These are phyloP conservation scores for Decapterus maruadsi DNA, from an alignment of 2,797 vertebrate species.

Conservation along the genomic window DNA sequence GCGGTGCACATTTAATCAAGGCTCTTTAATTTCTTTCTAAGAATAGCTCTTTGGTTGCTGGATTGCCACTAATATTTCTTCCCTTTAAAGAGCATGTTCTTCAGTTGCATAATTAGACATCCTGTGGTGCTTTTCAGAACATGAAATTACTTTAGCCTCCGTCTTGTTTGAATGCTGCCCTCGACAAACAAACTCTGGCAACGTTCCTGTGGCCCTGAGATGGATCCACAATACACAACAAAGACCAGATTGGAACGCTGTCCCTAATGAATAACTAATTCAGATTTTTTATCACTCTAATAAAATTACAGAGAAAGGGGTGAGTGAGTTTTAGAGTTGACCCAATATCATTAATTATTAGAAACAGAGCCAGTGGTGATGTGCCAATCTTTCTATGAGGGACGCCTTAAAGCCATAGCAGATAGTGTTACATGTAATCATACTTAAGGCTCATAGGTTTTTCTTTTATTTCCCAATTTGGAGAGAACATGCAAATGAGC, in stretches of 20 bases:
- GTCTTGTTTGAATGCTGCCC: neutral
- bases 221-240: neutral
- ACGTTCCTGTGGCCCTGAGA: neutral
- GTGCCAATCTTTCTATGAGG: neutral
- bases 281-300: constrained; percentile 8
- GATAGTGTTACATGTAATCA: neutral
- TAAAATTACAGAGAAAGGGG: constrained; percentile 5
- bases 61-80: constrained; percentile 2
- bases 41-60: neutral
- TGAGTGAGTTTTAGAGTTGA: neutral
- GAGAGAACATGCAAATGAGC: neutral
- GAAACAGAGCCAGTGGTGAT: constrained; percentile 1
- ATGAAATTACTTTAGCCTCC: neutral
- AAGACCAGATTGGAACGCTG: constrained; percentile 4
- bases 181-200: constrained; percentile 1
- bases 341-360: constrained; percentile 23
- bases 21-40: constrained; percentile 14
- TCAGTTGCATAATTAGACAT: neutral
- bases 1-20: constrained; percentile 14
- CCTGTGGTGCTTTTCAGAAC: constrained; percentile 3
- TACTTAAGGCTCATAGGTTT: neutral
- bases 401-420: neutral
- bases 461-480: neutral
- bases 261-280: neutral
- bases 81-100: constrained; percentile 5